Conservation (phyloP, 2,113 vertebrate genomes). For the Lutjanus erythropterus region DNA sequence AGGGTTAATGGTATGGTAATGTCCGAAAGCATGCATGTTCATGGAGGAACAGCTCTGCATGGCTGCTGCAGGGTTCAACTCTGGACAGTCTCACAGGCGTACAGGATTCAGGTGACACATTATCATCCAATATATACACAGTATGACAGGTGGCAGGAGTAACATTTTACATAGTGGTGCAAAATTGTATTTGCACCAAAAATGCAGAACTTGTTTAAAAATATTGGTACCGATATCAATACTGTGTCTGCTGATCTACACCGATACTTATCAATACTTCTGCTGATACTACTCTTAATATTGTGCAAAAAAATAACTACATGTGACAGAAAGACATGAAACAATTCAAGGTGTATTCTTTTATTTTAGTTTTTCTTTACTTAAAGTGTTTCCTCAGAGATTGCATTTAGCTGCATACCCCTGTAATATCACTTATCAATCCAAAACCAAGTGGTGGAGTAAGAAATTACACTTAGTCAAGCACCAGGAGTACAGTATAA, state of each 20-base stretch:
- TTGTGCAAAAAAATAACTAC: too few species aligned
- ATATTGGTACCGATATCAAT: too few species aligned
- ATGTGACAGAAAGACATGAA: too few species aligned
- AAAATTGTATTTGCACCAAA: background rate
- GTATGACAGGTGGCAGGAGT: background rate
- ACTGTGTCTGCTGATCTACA: too few species aligned
- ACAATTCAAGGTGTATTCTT: too few species aligned
- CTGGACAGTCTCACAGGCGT: background rate
- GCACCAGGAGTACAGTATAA: background rate
- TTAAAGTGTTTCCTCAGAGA: too few species aligned
- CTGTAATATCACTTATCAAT: background rate
- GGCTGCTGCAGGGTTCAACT: background rate
- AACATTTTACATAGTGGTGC: background rate
- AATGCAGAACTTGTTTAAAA: background rate
- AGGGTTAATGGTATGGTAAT: too few species aligned
- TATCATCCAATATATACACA: background rate
- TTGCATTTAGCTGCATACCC: too few species aligned
- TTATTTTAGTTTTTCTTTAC: too few species aligned
- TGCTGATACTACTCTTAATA: too few species aligned
- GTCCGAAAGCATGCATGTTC: background rate
- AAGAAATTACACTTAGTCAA: background rate
- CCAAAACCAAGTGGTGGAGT: background rate
- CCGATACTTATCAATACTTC: too few species aligned
- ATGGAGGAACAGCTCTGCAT: background rate
- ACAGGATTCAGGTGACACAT: background rate